Conservation (phyloP, 2,113 vertebrate genomes). For the Aspidoscelis tigris region DNA sequence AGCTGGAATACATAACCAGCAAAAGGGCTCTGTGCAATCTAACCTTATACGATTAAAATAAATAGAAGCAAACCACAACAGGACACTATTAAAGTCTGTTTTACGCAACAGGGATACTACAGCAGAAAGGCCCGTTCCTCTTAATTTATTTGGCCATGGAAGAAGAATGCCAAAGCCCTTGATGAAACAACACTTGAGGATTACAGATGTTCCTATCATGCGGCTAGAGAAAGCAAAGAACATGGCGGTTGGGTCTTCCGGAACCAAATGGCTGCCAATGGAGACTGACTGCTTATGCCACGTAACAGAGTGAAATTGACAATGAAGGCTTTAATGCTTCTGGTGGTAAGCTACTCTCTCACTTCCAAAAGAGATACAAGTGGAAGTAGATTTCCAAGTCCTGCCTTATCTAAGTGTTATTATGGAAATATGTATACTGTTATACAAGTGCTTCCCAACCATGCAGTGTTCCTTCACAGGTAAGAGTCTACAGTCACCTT, state of each 20-base stretch:
- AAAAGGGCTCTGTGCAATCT: background rate
- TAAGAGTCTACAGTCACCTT: too few relatives aligned
- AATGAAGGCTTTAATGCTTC: too few relatives aligned
- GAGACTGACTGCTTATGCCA: background rate
- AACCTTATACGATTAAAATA: background rate
- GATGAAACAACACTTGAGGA: slow-evolving; percentile 11
- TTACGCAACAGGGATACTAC: background rate
- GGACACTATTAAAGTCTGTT: background rate
- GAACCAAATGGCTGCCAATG: slow-evolving; percentile 4
- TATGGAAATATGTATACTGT: too few relatives aligned
- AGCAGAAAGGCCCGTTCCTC: background rate
- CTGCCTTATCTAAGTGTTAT: too few relatives aligned
- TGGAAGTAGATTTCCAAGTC: background rate
- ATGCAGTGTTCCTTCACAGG: too few relatives aligned
- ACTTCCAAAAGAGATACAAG: background rate
- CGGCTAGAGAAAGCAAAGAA: background rate
- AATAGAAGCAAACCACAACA: background rate
- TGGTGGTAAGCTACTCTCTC: too few relatives aligned
- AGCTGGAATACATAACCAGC: background rate
- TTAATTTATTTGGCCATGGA: background rate
- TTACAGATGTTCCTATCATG: background rate
- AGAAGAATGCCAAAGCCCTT: background rate
- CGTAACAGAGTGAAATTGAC: background rate
- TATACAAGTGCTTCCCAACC: too few relatives aligned
- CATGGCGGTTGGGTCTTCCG: background rate